Base-by-base conservation (phyloP, 2,888 invertebrate genomes). In the Lissocephala sabroskyi region DNA sequence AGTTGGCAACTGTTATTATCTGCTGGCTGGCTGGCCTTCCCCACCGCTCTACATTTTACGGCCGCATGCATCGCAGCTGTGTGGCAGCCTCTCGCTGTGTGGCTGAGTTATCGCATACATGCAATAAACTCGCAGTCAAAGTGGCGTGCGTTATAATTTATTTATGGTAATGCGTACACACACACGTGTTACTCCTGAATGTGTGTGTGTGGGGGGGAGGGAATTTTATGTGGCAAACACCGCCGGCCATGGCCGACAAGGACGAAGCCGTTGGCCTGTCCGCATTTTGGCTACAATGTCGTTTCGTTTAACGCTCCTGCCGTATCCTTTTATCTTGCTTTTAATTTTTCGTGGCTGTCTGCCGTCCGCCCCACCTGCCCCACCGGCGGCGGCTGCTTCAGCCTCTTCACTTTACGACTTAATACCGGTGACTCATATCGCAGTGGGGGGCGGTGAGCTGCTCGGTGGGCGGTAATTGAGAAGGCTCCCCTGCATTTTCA, bases 81-180 rank as follows among this genome's bases (percentile, higher is more conserved):
- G 19, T 37, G 17, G 43, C 33, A 44, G 46, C 44, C 30, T 49
- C n/a, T 40, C 29, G 54, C 23, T 49, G 49, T 57, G 49, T 48
- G 50, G 44, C 52, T 50, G 54, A 76, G 59, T 68, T 76, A 71
- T 68, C 65, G 55, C 77, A 59, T 61, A 68, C 63, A 68, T 63
- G 71, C 77, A 77, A 76, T 71, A 71, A 77, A 77, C 74, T 65
- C 56, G 52, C 56, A 49, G 77, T 56, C 55, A 55, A 63, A 59
- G 77, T 54, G 65, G 65, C 59, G 61, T 59, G 50, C 63, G 66
- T 77, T 71, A 71, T 77, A 71, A 71, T 71, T 77, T 71, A 71
- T 71, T 71, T 71, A 71, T 77, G 77, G 61, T 73, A 76, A 73
- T 71, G 63, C 70, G 74, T 67, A 61, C 41, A 13, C 11, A 13